These are phyloP conservation scores for Strongylocentrotus purpuratus DNA, from an alignment of 35 echinoderm and acorn worm genomes.

Conservation along the genomic window DNA sequence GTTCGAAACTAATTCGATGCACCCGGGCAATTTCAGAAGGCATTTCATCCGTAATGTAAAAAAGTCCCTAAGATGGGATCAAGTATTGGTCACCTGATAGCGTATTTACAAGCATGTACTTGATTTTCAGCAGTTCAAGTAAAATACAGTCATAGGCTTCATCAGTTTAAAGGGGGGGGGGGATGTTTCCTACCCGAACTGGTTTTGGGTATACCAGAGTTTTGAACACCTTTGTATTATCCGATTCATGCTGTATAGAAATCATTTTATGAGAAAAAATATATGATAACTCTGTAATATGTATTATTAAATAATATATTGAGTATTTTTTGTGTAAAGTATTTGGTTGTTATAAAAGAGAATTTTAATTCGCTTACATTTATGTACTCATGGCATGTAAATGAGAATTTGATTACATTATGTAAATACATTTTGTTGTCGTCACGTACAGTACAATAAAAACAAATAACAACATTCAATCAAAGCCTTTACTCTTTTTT, in stretches of 20 bases:
- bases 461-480: background rate
- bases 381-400: background rate
- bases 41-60: too few relatives aligned
- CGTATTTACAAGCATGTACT: background rate
- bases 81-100: background rate
- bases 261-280: background rate
- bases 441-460: slow-evolving; percentile 15
- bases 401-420: background rate
- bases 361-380: background rate
- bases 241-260: background rate
- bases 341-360: background rate
- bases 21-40: too few relatives aligned
- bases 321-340: slow-evolving; percentile 4
- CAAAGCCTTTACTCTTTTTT: background rate
- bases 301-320: background rate
- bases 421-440: slow-evolving; percentile 1
- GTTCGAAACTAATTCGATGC: too few relatives aligned
- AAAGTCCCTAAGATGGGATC: background rate
- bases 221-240: background rate
- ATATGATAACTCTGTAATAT: background rate
- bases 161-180: background rate
- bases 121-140: background rate
- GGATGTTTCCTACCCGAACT: background rate
- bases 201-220: background rate
- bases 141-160: background rate